Evolutionary conservation across 2,888 invertebrate genomes (phyloP).

Genomic region (Drosophila acutilabella): DNA sequence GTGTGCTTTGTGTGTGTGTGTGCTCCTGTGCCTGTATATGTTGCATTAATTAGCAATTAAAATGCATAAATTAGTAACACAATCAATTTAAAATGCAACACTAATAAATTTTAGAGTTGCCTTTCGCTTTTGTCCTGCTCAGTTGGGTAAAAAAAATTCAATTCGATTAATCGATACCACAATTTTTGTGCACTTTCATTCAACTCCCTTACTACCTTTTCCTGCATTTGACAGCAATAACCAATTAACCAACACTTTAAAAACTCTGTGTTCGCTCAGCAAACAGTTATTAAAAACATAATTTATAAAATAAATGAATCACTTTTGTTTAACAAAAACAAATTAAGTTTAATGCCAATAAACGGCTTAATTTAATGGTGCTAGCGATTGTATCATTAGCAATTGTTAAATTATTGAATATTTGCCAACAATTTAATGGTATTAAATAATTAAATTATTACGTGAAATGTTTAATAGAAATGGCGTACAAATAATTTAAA

Average conservation of each 20-base stretch:
- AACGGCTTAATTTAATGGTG: constrained; percentile 3
- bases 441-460: no score
- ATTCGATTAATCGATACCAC: constrained; percentile 1
- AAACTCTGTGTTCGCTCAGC: constrained; percentile 1
- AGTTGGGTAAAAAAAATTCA: constrained; percentile 20
- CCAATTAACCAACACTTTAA: constrained; percentile 12
- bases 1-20: constrained; percentile 16
- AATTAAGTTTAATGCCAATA: constrained; percentile 15
- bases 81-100: constrained; percentile 69
- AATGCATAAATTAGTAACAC: constrained; percentile 69
- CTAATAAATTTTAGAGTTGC: constrained; percentile 60
- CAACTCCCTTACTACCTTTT: not conserved
- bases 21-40: constrained; percentile 38
- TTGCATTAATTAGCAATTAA: constrained; percentile 78
- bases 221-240: not conserved
- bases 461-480: no score
- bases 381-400: not conserved
- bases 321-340: constrained; percentile 16
- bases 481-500: no score
- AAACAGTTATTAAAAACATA: constrained; percentile 1
- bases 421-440: no score
- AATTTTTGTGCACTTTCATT: not conserved
- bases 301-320: not conserved
- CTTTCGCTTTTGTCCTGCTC: constrained; percentile 21
- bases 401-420: not conserved